phyloP scores from a whole-genome alignment of 2,888 invertebrate genomes.

The Eupeodes latifasciatus region DNA sequence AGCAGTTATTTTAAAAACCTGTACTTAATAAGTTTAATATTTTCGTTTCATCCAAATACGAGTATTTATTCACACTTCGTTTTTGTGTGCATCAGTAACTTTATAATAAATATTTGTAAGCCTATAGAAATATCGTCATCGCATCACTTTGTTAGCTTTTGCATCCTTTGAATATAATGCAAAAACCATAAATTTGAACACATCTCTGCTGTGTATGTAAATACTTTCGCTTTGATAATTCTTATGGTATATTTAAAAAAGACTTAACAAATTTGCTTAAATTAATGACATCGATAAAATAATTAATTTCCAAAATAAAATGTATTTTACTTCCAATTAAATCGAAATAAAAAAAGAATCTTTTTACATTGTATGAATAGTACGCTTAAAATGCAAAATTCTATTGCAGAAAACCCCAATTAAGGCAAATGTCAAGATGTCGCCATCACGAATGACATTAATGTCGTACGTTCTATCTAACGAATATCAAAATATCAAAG shows the following conservation, averaged over 20 bases:
- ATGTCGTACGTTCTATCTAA: conserved; percentile 63
- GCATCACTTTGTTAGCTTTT: too few species aligned
- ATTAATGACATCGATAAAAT: conserved; percentile 49
- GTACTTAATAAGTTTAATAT: too few species aligned
- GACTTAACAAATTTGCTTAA: conserved; percentile 21
- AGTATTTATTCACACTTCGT: too few species aligned
- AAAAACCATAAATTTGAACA: too few species aligned
- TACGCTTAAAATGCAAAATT: conserved; percentile 63
- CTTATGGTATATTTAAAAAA: not conserved
- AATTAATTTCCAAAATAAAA: conserved; percentile 49
- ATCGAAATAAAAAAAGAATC: not conserved
- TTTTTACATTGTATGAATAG: not conserved
- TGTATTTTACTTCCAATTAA: conserved; percentile 27
- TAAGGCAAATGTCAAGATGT: conserved; percentile 64
- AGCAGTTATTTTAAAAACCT: too few species aligned
- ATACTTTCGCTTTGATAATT: conserved; percentile 24
- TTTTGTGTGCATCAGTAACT: too few species aligned
- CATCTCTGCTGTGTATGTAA: conserved; percentile 16
- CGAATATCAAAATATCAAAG: conserved; percentile 63
- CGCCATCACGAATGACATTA: conserved; percentile 46
- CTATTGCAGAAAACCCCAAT: conserved; percentile 49
- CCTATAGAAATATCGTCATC: not conserved
- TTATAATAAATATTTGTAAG: too few species aligned
- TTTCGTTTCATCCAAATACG: too few species aligned
- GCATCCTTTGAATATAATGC: too few species aligned